Evolutionary conservation across 2,113 vertebrate genomes (phyloP), one percentile per base, ranked within the genome.

Genomic region (Myotis davidii): DNA sequence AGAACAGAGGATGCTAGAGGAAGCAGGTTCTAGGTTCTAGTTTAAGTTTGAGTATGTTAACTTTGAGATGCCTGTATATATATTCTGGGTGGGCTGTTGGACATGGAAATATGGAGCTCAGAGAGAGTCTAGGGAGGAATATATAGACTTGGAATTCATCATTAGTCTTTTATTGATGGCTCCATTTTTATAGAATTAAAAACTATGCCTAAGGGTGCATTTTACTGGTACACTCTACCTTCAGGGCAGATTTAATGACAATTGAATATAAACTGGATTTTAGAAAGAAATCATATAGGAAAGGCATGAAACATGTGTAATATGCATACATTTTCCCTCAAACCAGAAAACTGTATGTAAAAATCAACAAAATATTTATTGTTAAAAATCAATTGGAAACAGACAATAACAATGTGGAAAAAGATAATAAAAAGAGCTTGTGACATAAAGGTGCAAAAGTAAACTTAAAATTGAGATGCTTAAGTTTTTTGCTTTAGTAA

Each of bases 131-230:
- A 90, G 10, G 23, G 34, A 81, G 12, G 32, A 79, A 37, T 78
- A 45, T 29, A n/a, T 14, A 69, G 27, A 79, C 4, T 91, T 70
- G 25, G 32, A 69, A 79, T 86, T 94, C 23, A 79, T n/a, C 9
- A 77, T 78, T 86, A 39, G 34, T 76, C 32, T 84, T 76, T 78
- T 61, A 13, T 39, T 52, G 10, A 42, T 67, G 6, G 23, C 6
- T 90, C 29, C 52, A 45, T 91, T 88, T 87, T 87, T 37, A 69
- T 52, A 70, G 13, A 91, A 77, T 65, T 89, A n/a, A 91, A 93
- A 95, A 70, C 6, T 88, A 67, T 86, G 32, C 2, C 8, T 61
- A 18, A 64, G 6, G 8, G 42, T 94, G 32, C 14, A 74, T 45
- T 90, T 85, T 88, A 69, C 25, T 56, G 3, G 2, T 64, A 1